Conservation (phyloP, 2,797 vertebrate species). For the Leucoraja ocellata region DNA sequence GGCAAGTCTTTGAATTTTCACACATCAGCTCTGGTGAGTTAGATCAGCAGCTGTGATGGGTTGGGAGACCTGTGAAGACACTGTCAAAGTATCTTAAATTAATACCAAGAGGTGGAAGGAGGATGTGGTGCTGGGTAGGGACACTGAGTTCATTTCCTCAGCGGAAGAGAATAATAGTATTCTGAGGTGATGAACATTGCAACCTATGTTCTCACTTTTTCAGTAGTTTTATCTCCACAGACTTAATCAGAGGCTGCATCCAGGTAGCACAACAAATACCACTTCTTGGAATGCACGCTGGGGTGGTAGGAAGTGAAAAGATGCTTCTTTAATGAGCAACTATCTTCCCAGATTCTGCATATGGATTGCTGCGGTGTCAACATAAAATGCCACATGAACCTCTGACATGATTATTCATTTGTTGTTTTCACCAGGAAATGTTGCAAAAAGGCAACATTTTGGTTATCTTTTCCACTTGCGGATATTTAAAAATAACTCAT, state of each 20-base stretch:
- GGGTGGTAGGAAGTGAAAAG: neutral
- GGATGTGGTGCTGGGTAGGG: too few species aligned
- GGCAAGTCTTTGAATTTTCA: conserved; percentile 33
- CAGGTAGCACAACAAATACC: neutral
- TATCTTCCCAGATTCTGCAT: neutral
- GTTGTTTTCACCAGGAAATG: neutral
- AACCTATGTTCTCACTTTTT: neutral
- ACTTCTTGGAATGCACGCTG: neutral
- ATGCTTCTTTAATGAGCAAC: neutral
- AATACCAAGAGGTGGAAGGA: neutral
- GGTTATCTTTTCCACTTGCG: neutral
- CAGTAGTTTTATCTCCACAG: neutral
- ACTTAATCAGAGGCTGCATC: neutral
- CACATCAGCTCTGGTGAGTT: conserved; percentile 13
- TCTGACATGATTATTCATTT: neutral
- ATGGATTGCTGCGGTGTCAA: neutral
- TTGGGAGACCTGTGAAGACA: conserved; percentile 4
- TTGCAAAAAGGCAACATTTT: neutral
- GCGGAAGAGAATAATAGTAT: neutral
- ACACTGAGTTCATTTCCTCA: conserved; percentile 22
- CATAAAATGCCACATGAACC: neutral
- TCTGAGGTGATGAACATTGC: neutral
- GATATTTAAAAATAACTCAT: neutral
- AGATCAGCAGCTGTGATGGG: conserved; percentile 1
- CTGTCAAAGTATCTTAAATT: conserved; percentile 1